Conservation (phyloP, 2,797 vertebrate genomes). For the Chromobotia macracanthus region DNA sequence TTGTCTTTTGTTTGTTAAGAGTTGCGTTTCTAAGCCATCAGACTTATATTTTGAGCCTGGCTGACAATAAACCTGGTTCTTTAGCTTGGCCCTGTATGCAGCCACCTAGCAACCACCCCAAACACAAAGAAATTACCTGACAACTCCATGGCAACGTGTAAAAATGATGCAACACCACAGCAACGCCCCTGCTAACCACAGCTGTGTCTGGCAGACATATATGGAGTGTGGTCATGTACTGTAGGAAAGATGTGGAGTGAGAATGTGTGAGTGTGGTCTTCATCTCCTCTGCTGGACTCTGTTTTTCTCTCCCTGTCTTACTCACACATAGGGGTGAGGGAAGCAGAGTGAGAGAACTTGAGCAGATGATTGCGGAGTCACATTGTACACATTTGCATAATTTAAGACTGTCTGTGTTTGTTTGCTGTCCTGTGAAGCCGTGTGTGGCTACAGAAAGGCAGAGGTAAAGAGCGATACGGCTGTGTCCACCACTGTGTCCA, state of each 20-base stretch:
- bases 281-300: background rate
- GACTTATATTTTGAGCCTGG: no score
- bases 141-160: no score
- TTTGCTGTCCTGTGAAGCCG: background rate
- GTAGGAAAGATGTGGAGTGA: constrained; percentile 70
- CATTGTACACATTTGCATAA: no score
- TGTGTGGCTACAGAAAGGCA: background rate
- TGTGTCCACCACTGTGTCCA: background rate
- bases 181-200: no score
- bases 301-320: background rate
- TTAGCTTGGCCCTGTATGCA: no score
- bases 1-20: no score
- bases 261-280: constrained; percentile 51
- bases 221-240: constrained; percentile 66
- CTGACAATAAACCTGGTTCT: no score
- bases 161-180: no score
- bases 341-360: background rate
- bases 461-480: background rate
- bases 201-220: no score
- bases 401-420: background rate
- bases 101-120: no score
- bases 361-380: background rate
- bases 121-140: no score
- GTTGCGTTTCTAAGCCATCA: constrained; percentile 1
- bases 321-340: background rate